Evolutionary conservation across 2,797 vertebrate genomes (phyloP), one percentile per base, ranked within the genome.

Genomic region (Loriculus beryllinus): DNA sequence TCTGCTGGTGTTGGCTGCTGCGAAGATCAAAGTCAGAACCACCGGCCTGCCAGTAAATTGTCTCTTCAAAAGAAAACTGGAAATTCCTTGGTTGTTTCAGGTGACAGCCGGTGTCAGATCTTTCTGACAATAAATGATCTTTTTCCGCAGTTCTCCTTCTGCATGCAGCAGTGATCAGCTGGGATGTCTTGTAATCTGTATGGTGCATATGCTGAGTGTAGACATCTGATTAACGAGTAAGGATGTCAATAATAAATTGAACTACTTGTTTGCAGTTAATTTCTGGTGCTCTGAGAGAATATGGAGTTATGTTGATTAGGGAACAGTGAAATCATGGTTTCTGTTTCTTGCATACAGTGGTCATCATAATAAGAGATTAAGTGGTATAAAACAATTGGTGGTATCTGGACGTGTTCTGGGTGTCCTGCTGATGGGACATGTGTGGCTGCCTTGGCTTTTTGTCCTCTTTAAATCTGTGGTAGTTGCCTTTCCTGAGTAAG

Each of bases 1-100:
- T 76, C 76, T 88, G 87, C 76, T 74, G 39, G 47, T 48, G 84
- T 92, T 96, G 89, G 91, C 82, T 89, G 69, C 85, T 88, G 9
- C 45, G 23, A 82, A 78, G 89, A 96, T 94, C 84, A 93, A 92
- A 95, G 92, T 88, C 63, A 78, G 47, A 86, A 93, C 69, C 71
- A 75, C 67, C 40, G 76, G 69, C 69, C 65, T 94, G 79, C 70
- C 77, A 86, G 82, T 78, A 90, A 91, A 57, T 81, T 85, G 84
- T 77, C 64, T 87, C 91, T 93, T 94, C 87, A 83, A 86, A 93
- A 91, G 87, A 72, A 75, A 93, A 76, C 60, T 85, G 59, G 37
- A 82, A 67, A 92, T 86, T 88, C 76, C 76, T 81, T 0, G 0
- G 8, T 91, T 86, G 69, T 81, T 89, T 91, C 92, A 87, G 94